Conservation (phyloP, 1,140 invertebrate genomes). For the Eciton burchellii region DNA sequence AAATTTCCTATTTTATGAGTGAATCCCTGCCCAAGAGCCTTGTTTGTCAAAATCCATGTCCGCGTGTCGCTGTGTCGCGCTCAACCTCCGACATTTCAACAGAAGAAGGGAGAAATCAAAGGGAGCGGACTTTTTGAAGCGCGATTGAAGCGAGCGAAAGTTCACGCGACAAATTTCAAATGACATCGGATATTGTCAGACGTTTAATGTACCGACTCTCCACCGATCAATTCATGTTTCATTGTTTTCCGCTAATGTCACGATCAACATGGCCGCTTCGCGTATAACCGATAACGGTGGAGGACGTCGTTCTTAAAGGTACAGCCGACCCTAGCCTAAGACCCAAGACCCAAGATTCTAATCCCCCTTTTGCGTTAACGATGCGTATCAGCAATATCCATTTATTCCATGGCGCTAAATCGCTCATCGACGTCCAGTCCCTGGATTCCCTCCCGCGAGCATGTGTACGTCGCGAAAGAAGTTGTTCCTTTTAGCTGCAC, state of each 20-base stretch:
- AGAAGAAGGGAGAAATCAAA: no score
- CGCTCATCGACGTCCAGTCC: background rate
- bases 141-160: no score
- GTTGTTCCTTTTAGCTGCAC: slow-evolving; percentile 3
- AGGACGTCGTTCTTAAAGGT: slow-evolving; percentile 23
- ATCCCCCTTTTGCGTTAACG: background rate
- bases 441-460: background rate
- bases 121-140: no score
- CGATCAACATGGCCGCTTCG: slow-evolving; percentile 34
- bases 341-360: background rate
- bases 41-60: no score
- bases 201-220: slow-evolving; percentile 9
- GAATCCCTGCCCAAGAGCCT: no score
- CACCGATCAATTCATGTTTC: slow-evolving; percentile 3
- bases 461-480: slow-evolving; percentile 5
- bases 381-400: background rate
- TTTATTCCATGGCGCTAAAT: background rate
- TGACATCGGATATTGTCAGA: background rate
- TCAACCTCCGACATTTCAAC: no score
- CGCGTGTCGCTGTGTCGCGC: no score
- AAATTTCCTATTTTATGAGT: no score
- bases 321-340: background rate
- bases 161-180: background rate
- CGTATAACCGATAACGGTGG: background rate
- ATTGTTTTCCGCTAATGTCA: slow-evolving; percentile 26